Evolutionary conservation across 2,888 invertebrate genomes (phyloP).

Genomic region (Idaea biselata): DNA sequence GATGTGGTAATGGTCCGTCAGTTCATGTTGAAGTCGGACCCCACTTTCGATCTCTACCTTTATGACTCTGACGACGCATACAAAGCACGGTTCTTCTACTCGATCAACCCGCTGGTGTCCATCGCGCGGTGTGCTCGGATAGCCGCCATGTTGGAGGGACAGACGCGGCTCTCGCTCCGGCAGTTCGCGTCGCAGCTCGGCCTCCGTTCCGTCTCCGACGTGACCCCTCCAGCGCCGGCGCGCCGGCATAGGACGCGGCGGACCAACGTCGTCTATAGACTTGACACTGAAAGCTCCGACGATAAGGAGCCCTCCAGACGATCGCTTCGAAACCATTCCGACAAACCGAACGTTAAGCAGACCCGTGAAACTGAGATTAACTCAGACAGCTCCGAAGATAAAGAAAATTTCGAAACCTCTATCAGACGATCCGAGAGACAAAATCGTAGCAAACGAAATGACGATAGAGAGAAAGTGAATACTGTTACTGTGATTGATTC

Average conservation of each 20-base stretch:
- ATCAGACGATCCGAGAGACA: not conserved
- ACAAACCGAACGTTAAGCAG: too few relatives aligned
- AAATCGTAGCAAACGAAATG: not conserved
- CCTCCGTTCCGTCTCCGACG: constrained; percentile 31
- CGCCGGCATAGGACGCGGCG: not conserved
- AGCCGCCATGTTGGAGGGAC: constrained; percentile 29
- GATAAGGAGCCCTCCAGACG: not conserved
- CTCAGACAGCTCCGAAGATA: not conserved
- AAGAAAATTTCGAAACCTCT: not conserved
- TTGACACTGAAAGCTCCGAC: not conserved
- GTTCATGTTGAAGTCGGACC: constrained; percentile 8
- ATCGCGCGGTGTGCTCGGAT: constrained; percentile 37
- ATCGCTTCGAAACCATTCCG: not conserved
- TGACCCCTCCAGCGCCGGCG: not conserved
- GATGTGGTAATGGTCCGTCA: constrained; percentile 17
- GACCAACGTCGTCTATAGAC: not conserved
- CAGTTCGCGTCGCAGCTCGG: constrained; percentile 46
- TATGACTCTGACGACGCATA: constrained; percentile 17
- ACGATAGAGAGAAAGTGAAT: not conserved
- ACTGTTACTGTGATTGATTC: too few relatives aligned
- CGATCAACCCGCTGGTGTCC: constrained; percentile 52
- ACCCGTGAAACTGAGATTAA: too few relatives aligned
- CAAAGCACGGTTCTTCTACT: constrained; percentile 35
- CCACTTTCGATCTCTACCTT: constrained; percentile 10
- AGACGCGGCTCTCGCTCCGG: constrained; percentile 27